Evolutionary conservation across 1,140 invertebrate genomes (phyloP).

Genomic region (Anadara kagoshimensis): DNA sequence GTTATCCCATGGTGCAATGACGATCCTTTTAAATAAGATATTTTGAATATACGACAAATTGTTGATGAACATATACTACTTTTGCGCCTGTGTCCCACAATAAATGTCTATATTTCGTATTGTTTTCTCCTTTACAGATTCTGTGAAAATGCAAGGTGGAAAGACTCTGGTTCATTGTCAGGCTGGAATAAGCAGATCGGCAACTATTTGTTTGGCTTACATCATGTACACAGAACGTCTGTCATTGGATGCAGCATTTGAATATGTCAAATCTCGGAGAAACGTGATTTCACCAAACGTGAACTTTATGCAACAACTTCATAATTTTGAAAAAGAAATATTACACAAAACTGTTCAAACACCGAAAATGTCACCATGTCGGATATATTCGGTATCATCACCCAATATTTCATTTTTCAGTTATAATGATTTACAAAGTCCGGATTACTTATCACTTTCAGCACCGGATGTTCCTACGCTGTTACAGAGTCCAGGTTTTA

Average conservation of each 20-base stretch:
- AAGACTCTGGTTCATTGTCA: slow-evolving; percentile 95
- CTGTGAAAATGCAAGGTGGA: slow-evolving; percentile 83
- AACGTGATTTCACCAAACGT: slow-evolving; percentile 93
- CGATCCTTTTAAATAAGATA: too few relatives aligned
- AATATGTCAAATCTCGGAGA: slow-evolving; percentile 87
- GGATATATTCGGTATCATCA: slow-evolving; percentile 6
- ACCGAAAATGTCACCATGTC: not conserved
- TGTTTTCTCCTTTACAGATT: slow-evolving; percentile 81
- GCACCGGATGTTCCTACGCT: too few relatives aligned
- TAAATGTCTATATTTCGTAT: too few relatives aligned
- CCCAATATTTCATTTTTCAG: too few relatives aligned
- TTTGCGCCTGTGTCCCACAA: too few relatives aligned
- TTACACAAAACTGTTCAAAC: slow-evolving; percentile 9
- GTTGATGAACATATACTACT: too few relatives aligned
- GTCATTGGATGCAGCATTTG: slow-evolving; percentile 89
- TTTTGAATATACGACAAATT: too few relatives aligned
- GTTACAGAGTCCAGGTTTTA: too few relatives aligned
- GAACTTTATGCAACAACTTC: slow-evolving; percentile 78
- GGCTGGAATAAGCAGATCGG: slow-evolving; percentile 93
- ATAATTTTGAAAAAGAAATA: slow-evolving; percentile 75
- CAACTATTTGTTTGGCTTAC: slow-evolving; percentile 96
- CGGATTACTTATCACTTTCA: too few relatives aligned
- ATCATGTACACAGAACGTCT: slow-evolving; percentile 90
- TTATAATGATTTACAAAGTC: too few relatives aligned
- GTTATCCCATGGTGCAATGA: too few relatives aligned